Base-by-base conservation (phyloP, 2,888 invertebrate species). In the Phortica okadai region DNA sequence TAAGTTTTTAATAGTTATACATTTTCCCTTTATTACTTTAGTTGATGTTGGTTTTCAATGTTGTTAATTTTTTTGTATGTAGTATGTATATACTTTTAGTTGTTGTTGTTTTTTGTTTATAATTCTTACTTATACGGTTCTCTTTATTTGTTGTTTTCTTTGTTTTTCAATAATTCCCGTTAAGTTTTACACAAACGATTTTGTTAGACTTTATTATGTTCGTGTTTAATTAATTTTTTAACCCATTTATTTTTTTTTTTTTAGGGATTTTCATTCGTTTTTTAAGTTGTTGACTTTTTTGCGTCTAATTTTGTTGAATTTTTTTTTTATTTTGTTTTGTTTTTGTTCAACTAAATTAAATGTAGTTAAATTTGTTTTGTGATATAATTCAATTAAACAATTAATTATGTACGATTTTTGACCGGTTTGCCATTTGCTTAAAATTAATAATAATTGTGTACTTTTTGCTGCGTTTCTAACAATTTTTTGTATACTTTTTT, bases 1-100 rank as follows among this genome's bases (percentile, higher is more conserved):
- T 87, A 82, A 86, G 87, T 85, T 86, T 56, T 85, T 85, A 88
- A 85, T 88, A 87, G 87, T 88, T 88, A 88, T 88, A 88, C 88
- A 86, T 80, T 80, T 85, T 86, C 79, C 80, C 81, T 88, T 86
- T 88, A 88, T 88, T 86, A 84, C 64, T 80, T 82, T 85, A 82
- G 73, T 76, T 79, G 73, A 77, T 79, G 78, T 75, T 78, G 75
- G 82, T 83, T 81, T 83, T 81, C 81, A 79, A 83, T 76, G 73
- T 77, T 79, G 77, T 82, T 82, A 84, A 76, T 86, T 82, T 80
- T 80, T 84, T 80, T 80, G 80, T 79, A 80, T 74, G 82, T 80
- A 41, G 64, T 69, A 78, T 77, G 56, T 80, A 78, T 76, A 72
- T 81, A 75, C 70, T 67, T 76, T 72, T 62, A 11, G 62, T 62